A percentile compares a stretch with the other conserved stretches of the same genome.
Evolutionary conservation across 2,888 invertebrate genomes (phyloP).

Genomic region (Abscondita cerata): DNA sequence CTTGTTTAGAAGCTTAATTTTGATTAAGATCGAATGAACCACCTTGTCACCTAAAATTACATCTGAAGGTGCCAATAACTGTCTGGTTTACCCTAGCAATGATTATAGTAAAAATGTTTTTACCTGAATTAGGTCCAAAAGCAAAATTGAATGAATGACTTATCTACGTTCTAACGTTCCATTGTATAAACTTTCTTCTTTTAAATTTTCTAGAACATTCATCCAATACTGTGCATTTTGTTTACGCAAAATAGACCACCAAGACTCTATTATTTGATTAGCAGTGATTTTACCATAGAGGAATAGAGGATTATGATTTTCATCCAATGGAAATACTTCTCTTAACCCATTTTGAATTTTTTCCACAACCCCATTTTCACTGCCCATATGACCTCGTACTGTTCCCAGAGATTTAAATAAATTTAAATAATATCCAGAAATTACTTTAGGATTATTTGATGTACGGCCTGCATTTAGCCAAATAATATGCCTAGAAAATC

Average conservation of each 20-base stretch:
- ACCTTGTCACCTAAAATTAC: too few relatives aligned
- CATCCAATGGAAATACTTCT: background rate
- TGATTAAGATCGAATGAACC: too few relatives aligned
- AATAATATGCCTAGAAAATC: conserved; percentile 18
- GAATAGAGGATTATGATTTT: conserved; percentile 11
- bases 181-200: conserved; percentile 14
- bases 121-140: conserved; percentile 4
- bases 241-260: conserved; percentile 31
- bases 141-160: background rate
- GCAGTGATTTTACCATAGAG: conserved; percentile 30
- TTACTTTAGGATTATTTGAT: conserved; percentile 15
- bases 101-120: too few relatives aligned
- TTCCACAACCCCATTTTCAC: conserved; percentile 32
- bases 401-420: background rate
- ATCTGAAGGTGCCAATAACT: too few relatives aligned
- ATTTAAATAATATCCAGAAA: conserved; percentile 3
- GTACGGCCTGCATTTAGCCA: conserved; percentile 13
- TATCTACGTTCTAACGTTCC: conserved; percentile 13
- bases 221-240: conserved; percentile 26
- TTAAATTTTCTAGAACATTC: conserved; percentile 18
- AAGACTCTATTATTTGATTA: conserved; percentile 33
- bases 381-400: conserved; percentile 31
- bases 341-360: conserved; percentile 24
- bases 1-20: too few relatives aligned
- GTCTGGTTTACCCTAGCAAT: too few relatives aligned